Base-by-base conservation (phyloP, 1,140 invertebrate species). In the Lepidurus packardi region DNA sequence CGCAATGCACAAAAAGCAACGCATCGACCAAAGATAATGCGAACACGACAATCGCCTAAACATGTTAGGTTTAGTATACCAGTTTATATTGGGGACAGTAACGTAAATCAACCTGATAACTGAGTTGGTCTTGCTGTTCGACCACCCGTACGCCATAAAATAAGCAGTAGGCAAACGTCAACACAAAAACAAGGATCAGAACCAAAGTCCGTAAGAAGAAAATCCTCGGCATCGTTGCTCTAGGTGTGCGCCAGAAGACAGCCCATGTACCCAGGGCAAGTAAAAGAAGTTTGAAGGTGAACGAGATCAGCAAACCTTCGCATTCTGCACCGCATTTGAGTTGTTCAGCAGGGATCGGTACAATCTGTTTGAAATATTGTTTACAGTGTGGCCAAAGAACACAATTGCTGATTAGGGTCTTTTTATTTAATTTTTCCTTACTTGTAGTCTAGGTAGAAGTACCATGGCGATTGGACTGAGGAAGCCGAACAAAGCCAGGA, bases 151-250 rank as follows among this genome's bases (percentile, higher is more conserved):
- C 94, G 82, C 95, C 91, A 84, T 98, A 99, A 85, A 99, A 99
- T 0, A 99, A 87, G 97, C 97, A 99, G 86, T 96, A 98, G 16
- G 95, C 92, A 87, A 98, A 96, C 78, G 92, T 94, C 84, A 96
- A 94, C 11, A 98, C 89, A 75, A 96, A 90, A n/a, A 97, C 90
- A 45, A 98, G 89, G 13, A 95, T 88, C 74, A 98, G 86, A 25
- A 98, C 91, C 80, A 95, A 89, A 0, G 94, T 92, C 82, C 95
- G 89, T 83, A 97, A 96, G 53, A 98, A 88, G 86, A 95, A 97
- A 82, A 98, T 92, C 80, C 97, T 88, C 7, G 97, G 97, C 88
- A 98, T 90, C n/a, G 93, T 94, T 41, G 94, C 92, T 82, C 91
- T 89, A 73, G 89, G 89, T 43, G 90, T 89, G 47, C 93, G 86